phyloP scores from a whole-genome alignment of 2,113 vertebrate genomes.

The Python bivittatus region DNA sequence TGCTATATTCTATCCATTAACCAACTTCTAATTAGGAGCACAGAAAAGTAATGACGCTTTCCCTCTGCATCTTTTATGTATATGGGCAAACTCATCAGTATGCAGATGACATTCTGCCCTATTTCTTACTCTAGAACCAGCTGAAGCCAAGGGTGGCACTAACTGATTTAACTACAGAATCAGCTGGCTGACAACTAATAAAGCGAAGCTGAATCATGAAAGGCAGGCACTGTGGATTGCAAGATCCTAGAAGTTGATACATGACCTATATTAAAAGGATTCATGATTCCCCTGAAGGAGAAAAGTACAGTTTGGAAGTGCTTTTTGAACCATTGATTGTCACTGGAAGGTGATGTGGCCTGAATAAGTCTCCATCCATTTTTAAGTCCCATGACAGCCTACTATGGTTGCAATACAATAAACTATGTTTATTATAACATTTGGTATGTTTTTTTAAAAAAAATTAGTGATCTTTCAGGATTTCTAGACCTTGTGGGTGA shows the following conservation, averaged over 20 bases:
- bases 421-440: no score
- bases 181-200: background rate
- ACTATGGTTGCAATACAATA: no score
- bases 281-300: background rate
- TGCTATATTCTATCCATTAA: background rate
- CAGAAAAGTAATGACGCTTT: background rate
- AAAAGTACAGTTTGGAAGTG: background rate
- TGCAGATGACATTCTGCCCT: background rate
- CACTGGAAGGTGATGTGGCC: no score
- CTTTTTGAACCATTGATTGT: background rate
- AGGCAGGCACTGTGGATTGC: background rate
- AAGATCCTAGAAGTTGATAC: background rate
- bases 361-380: no score
- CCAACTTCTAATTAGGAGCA: background rate
- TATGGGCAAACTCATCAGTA: background rate
- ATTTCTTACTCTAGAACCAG: background rate
- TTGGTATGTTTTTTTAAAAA: no score
- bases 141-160: background rate
- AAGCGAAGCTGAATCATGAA: background rate
- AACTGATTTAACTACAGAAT: background rate
- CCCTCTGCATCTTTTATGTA: background rate
- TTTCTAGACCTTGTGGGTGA: no score
- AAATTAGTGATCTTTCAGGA: no score
- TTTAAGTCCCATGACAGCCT: no score
- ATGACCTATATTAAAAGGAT: background rate